A percentile compares a stretch with the other conserved stretches of the same genome.
Evolutionary conservation across 2,113 vertebrate genomes (phyloP).

Genomic region (Saguinus imperator): DNA sequence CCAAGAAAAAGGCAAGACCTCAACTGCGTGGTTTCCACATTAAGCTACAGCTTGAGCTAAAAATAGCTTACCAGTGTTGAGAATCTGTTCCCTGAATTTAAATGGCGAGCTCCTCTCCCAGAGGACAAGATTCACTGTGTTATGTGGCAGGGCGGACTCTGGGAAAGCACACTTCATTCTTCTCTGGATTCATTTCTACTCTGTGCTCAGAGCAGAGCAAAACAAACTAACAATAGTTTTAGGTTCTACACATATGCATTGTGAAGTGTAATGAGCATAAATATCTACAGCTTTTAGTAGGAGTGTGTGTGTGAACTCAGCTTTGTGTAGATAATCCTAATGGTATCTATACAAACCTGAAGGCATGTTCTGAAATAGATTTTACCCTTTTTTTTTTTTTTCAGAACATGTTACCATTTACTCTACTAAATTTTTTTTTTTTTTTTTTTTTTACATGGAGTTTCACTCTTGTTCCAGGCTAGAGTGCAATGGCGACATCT

Average conservation of each 20-base stretch:
- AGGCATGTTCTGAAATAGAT: background rate
- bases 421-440: background rate
- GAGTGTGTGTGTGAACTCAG: background rate
- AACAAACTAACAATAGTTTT: constrained; percentile 6
- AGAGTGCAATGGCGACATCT: too few relatives aligned
- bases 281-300: background rate
- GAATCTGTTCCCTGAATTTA: constrained; percentile 88
- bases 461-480: too few relatives aligned
- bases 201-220: constrained; percentile 33
- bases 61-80: constrained; percentile 89
- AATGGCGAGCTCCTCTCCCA: constrained; percentile 82
- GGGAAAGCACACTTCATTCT: constrained; percentile 60
- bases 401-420: background rate
- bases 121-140: constrained; percentile 83
- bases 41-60: constrained; percentile 90
- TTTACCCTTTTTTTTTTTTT: constrained; percentile 25
- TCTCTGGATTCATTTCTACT: constrained; percentile 59
- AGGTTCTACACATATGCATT: background rate
- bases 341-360: background rate
- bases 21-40: constrained; percentile 91
- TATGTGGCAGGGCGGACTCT: constrained; percentile 50
- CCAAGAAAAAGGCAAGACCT: constrained; percentile 86
- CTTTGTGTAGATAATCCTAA: background rate
- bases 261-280: background rate
- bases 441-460: too few relatives aligned